Evolutionary conservation across 64 coral and sea anemone genomes (phyloP).

Genomic region (Montipora efflorescens): DNA sequence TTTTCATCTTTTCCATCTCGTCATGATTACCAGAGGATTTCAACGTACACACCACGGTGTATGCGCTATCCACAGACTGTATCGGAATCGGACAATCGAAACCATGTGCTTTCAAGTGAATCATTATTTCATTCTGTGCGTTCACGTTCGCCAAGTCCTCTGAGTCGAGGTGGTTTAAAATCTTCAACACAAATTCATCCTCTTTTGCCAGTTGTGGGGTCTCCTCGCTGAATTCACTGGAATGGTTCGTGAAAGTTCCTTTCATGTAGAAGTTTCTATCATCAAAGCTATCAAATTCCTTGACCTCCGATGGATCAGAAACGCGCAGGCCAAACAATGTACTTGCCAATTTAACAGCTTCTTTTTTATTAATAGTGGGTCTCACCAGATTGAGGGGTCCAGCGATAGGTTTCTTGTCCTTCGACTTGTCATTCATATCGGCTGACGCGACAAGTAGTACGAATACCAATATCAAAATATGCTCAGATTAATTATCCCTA

Average conservation of each 20-base stretch:
- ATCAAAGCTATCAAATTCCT: constrained; percentile 60
- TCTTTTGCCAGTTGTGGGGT: not conserved
- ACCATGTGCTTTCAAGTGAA: constrained; percentile 35
- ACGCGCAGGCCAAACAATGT: constrained; percentile 48
- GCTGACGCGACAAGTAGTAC: no score
- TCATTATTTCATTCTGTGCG: constrained; percentile 60
- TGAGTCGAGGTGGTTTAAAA: constrained; percentile 63
- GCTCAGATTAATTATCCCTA: no score
- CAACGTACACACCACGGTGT: not conserved
- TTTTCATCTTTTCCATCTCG: not conserved
- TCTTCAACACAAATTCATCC: constrained; percentile 64
- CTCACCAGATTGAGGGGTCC: not conserved
- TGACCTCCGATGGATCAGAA: not conserved
- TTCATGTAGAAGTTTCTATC: constrained; percentile 73
- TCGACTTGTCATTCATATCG: not conserved
- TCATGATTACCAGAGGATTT: not conserved
- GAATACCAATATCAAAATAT: no score
- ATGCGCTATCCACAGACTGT: not conserved
- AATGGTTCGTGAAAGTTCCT: constrained; percentile 1
- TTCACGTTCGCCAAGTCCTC: constrained; percentile 22
- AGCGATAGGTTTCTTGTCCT: not conserved
- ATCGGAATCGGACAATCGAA: constrained; percentile 40
- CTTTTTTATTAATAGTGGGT: constrained; percentile 22
- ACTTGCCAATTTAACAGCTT: constrained; percentile 25
- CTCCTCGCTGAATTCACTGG: not conserved